These are phyloP conservation scores for Megaustenia siamemsis DNA, from an alignment of 2,888 invertebrate genomes.

Conservation along the genomic window DNA sequence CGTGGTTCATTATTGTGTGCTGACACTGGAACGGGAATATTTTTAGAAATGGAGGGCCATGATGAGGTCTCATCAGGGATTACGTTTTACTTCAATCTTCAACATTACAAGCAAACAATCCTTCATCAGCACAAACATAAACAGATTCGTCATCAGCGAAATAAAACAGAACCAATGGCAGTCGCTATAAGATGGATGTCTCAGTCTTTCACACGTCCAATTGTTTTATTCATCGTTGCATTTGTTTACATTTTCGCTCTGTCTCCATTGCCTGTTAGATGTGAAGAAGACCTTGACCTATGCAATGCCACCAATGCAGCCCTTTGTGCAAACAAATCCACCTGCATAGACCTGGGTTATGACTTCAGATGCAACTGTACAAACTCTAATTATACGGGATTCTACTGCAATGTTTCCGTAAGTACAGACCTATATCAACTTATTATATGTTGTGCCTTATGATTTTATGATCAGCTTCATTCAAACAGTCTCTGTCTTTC, in stretches of 20 bases:
- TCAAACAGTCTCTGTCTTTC: neutral
- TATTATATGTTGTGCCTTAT: neutral
- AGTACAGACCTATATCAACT: slow-evolving; percentile 12
- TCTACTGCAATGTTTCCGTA: slow-evolving; percentile 59
- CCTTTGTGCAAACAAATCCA: slow-evolving; percentile 29
- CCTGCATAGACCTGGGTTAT: slow-evolving; percentile 55
- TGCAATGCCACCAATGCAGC: slow-evolving; percentile 11
- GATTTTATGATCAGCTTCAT: neutral
- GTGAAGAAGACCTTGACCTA: neutral
- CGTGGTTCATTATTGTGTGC: too few relatives aligned
- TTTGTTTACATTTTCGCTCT: slow-evolving; percentile 30
- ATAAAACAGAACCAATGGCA: neutral
- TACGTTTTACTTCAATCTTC: neutral
- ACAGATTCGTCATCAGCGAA: neutral
- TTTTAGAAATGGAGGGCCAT: neutral
- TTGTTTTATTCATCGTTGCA: slow-evolving; percentile 28
- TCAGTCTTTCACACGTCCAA: neutral
- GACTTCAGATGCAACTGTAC: slow-evolving; percentile 65
- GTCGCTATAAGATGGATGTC: neutral
- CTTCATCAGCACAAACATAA: neutral
- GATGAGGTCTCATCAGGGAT: neutral
- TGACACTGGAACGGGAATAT: neutral
- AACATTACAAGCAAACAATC: neutral
- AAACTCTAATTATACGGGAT: slow-evolving; percentile 69
- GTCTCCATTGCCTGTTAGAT: slow-evolving; percentile 43